Base-by-base conservation (phyloP, 2,113 vertebrate species). In the Recurvirostra avosetta region DNA sequence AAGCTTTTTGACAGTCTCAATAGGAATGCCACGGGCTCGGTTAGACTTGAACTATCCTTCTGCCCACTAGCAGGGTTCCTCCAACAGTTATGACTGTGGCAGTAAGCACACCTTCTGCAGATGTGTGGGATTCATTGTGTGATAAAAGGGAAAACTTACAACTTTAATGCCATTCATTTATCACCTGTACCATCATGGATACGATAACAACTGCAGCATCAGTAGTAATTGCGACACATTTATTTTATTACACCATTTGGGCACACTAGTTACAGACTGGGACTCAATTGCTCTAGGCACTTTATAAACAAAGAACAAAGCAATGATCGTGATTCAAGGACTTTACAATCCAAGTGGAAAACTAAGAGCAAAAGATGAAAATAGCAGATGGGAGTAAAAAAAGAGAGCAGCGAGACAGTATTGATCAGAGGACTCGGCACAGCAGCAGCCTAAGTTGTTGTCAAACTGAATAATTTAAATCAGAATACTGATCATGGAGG, bases 391-490 rank as follows among this genome's bases (percentile, higher is more conserved):
- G 41, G 45, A 94, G 12, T 11, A 86, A 61, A 94, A 92, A 91
- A 90, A 94, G 52, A 80, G 58, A 94, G 50, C 66, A 91, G 87
- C 0, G 2, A 95, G 90, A 94, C 6, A 1, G 38, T 97, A 96
- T 97, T 80, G 96, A 96, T 95, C 89, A 87, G 93, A 94, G 68
- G 61, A 91, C 56, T 91, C 84, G 68, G 91, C 80, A 75, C 87
- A 90, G 76, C 72, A 93, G 92, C 70, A 94, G 75, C 40, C 79
- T 96, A 92, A 95, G 94, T 92, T 92, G 83, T 95, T 96, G 90
- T 96, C 86, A 93, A 91, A 95, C 79, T 93, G 90, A 96, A 93
- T 94, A 93, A 96, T 96, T 96, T 93, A 96, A 94, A 94, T 88
- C 83, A 93, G 77, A 86, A 81, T 89, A 74, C 56, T 75, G 65